phyloP scores from a whole-genome alignment of 2,113 vertebrate genomes.

The Scolopax mira region DNA sequence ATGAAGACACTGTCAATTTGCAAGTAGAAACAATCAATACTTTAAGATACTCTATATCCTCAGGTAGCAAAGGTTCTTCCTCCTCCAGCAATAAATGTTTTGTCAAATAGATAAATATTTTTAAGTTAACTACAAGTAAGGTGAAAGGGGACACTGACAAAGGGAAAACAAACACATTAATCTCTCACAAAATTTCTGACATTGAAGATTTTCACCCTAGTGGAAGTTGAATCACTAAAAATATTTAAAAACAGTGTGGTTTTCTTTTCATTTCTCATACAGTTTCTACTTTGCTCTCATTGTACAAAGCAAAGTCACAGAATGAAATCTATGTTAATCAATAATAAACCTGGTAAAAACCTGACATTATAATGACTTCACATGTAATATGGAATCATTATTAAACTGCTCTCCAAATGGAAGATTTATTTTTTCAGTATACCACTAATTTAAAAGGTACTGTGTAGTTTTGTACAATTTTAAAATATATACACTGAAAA shows the following conservation, averaged over 20 bases:
- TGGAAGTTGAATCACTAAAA: neutral
- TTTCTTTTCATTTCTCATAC: neutral
- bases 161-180: neutral
- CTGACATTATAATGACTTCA: neutral
- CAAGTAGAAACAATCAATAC: conserved; percentile 18
- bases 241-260: neutral
- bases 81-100: neutral
- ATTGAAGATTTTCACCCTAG: neutral
- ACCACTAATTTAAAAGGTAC: neutral
- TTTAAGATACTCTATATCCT: neutral
- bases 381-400: neutral
- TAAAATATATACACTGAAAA: neutral
- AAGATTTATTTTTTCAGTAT: neutral
- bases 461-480: neutral
- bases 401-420: neutral
- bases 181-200: neutral
- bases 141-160: neutral
- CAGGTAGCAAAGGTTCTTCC: neutral
- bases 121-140: neutral
- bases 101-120: neutral
- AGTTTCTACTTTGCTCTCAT: neutral
- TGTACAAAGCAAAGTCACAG: neutral
- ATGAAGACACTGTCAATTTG: neutral
- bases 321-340: neutral
- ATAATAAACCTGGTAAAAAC: neutral